Evolutionary conservation across 2,113 vertebrate species (phyloP), one percentile per base, ranked within the genome.

Genomic region (Callaeas wilsoni): DNA sequence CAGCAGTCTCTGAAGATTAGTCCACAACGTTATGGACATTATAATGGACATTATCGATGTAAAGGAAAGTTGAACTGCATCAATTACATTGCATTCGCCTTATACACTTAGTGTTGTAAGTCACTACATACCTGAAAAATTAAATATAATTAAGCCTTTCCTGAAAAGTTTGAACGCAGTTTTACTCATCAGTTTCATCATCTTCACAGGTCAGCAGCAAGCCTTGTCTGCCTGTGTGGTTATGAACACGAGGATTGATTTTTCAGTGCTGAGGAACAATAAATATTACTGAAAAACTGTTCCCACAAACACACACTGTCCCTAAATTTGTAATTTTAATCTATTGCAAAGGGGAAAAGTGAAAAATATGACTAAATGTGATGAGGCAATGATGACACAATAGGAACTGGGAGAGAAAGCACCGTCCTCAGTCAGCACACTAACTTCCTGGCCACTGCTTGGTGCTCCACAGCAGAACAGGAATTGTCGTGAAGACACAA

Each of bases 191-290:
- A 71, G 4, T 29, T 81, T 87, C 27, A 39, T 67, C 26, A 37
- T 6, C 6, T 63, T 77, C 68, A 49, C 17, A 81, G 16, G 7
- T 90, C 62, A 90, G 56, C 29, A 81, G 20, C 22, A 81, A 84
- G 27, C 17, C n/a, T 17, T 73, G 10, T 18, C 57, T 49, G 60
- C 79, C 35, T 71, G 9, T 15, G 16, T 63, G 41, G n/a, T n/a
- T 77, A 59, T 33, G 59, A 84, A 47, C 7, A 44, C 0, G 0
- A 70, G 10, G 3, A 10, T 8, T 18, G 27, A 35, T 21, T 81
- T 70, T 59, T 59, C 56, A 67, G 6, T 22, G 21, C 9, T 74
- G 23, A 53, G 13, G 13, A 42, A 39, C 26, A 37, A 63, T 11
- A 87, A 77, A 62, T 60, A 49, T 35, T 60, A 35, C 42, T 55